Percentiles rank a stretch among this genome's conserved stretches.
These are phyloP conservation scores for Mythimna impura DNA, from an alignment of 2,888 invertebrate genomes.

Conservation along the genomic window DNA sequence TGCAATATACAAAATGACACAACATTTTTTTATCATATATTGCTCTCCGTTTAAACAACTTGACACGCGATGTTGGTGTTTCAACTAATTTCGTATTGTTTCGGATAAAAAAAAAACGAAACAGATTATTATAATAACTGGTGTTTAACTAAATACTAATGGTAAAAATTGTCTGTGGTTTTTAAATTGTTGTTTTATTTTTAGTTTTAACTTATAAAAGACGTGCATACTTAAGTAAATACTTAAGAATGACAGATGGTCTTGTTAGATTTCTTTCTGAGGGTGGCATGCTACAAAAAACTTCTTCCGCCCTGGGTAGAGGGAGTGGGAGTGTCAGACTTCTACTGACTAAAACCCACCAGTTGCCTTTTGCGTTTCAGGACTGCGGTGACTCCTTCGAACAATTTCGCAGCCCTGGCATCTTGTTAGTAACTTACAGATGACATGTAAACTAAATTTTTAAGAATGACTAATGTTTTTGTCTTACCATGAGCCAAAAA, in stretches of 20 bases:
- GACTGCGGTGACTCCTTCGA: too few species aligned
- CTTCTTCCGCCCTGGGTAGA: too few species aligned
- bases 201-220: not conserved
- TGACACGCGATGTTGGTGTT: constrained; percentile 43
- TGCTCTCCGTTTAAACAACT: constrained; percentile 27
- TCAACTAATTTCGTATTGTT: constrained; percentile 43
- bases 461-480: not conserved
- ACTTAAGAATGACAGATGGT: constrained; percentile 10
- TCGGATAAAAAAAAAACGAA: constrained; percentile 39
- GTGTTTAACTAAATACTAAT: constrained; percentile 39
- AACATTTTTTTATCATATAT: constrained; percentile 37
- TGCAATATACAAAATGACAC: constrained; percentile 36
- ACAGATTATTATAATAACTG: constrained; percentile 46
- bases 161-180: constrained; percentile 1
- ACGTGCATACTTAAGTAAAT: not conserved
- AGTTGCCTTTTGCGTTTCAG: too few species aligned
- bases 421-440: not conserved
- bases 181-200: constrained; percentile 1
- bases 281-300: too few species aligned
- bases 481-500: not conserved
- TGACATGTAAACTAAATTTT: too few species aligned
- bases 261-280: not conserved
- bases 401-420: too few species aligned
- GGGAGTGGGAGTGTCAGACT: too few species aligned
- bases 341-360: too few species aligned